Conservation (phyloP, 2,113 vertebrate genomes). For the Regulus satrapa region DNA sequence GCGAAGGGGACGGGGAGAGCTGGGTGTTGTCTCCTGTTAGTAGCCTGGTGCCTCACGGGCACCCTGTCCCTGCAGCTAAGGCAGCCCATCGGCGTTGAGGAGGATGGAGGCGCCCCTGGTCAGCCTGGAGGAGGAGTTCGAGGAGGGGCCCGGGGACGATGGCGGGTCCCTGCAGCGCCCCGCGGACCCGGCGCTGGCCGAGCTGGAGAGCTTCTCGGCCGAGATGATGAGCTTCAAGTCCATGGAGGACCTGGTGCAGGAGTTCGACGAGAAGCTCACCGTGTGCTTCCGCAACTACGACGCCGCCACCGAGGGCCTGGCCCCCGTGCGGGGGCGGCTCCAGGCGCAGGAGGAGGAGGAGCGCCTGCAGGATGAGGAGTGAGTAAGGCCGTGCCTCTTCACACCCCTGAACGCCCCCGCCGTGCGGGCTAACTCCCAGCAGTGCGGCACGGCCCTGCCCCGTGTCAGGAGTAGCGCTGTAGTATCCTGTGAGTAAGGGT, state of each 20-base stretch:
- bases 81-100: accelerated
- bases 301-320: constrained; percentile 42
- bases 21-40: not conserved
- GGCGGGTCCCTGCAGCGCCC: not conserved
- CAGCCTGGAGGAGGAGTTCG: constrained; percentile 59
- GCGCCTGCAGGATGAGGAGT: constrained; percentile 60
- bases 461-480: accelerated
- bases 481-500: not conserved
- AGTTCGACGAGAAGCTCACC: constrained; percentile 55
- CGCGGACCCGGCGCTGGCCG: not conserved
- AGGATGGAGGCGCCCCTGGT: constrained; percentile 60
- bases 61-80: not conserved
- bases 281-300: constrained; percentile 66
- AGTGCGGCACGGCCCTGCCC: accelerated
- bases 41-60: not conserved
- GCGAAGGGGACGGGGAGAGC: accelerated
- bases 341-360: constrained; percentile 58
- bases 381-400: not conserved
- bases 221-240: constrained; percentile 69
- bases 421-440: accelerated
- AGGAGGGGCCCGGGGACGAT: not conserved
- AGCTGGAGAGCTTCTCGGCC: constrained; percentile 51
- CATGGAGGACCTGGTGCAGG: constrained; percentile 63
- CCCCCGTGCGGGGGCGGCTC: not conserved
- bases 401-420: accelerated